Base-by-base conservation (phyloP, 2,797 vertebrate genomes). In the Aeoliscus strigatus region DNA sequence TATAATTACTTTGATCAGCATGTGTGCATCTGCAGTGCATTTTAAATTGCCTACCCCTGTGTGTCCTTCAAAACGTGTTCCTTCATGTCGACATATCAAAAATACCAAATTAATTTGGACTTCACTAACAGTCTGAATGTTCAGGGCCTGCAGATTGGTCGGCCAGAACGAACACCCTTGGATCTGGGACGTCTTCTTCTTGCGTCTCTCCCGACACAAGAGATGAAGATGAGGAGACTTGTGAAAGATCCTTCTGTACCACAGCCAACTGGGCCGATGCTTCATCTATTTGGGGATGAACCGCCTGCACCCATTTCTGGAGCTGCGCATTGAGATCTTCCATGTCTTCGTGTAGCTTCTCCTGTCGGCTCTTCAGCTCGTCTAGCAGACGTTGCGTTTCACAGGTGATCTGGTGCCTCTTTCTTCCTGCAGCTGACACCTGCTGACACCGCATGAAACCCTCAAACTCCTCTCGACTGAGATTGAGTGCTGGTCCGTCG, bases 401-500 rank as follows among this genome's bases (percentile, higher is more conserved):
- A n/a, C 39, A 39, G 25, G 78, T 55, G 9, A 70, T 40, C 24
- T 68, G 66, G 28, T 66, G 51, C 27, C 79, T 64, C 57, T 66
- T 43, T 10, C 25, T 51, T 24, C 46, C 46, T 2, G 0, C 51
- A 11, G 64, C 24, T 0, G 70, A 70, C 13, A 54, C 27, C 1
- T 43, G 68, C 35, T 74, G 73, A 30, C 77, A 82, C 51, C 70
- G 73, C 89, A 91, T 90, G 70, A 87, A 87, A 28, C 69, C 64
- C 3, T 85, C 83, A 41, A 90, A 91, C 73, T 91, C 86, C 26
- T 87, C 84, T 9, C 75, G 68, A 32, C 81, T 87, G 24, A 91
- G 82, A 57, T 83, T 89, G 12, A 91, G 86, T 2, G 88, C 83
- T 1, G 86, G 76, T n/a, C 86, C 88, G 13, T 90, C 83, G 54